Conservation (phyloP, 2,888 invertebrate genomes). For the Leptopilina drosophilae region DNA sequence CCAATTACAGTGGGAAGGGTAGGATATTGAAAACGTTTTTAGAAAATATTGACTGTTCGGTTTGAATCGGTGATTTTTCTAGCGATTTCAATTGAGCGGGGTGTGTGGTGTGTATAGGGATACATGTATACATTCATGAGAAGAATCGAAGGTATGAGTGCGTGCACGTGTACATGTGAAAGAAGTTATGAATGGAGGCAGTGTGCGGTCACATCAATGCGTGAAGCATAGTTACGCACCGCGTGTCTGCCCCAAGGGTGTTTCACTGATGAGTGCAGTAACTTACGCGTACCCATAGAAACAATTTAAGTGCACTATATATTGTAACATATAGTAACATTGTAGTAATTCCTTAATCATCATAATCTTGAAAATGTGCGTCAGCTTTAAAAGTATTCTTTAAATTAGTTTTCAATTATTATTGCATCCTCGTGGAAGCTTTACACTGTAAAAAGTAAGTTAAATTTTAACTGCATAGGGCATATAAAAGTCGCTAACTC, state of each 20-base stretch:
- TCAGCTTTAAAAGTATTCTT: too few species aligned
- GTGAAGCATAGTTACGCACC: conserved; percentile 75
- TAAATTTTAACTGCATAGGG: too few species aligned
- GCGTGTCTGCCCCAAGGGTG: conserved; percentile 69
- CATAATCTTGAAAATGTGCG: too few species aligned
- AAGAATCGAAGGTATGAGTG: conserved; percentile 15
- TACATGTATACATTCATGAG: conserved; percentile 6
- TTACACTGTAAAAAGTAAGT: too few species aligned
- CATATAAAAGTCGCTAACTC: too few species aligned
- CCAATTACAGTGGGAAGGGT: conserved; percentile 9
- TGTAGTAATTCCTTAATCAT: neutral
- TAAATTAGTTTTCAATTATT: too few species aligned
- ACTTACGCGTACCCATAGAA: conserved; percentile 45
- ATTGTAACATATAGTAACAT: neutral
- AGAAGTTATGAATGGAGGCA: conserved; percentile 72
- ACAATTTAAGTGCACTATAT: conserved; percentile 46
- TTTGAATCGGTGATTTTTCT: conserved; percentile 20
- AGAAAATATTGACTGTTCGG: conserved; percentile 8
- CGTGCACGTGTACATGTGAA: conserved; percentile 45
- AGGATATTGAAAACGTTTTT: neutral
- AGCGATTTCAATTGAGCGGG: conserved; percentile 26
- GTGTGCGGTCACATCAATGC: conserved; percentile 70
- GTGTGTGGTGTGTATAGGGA: neutral
- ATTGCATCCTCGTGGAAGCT: too few species aligned
- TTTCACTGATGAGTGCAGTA: conserved; percentile 50